Conservation (phyloP, 2,888 invertebrate genomes). For the Trissolcus brochymenae region DNA sequence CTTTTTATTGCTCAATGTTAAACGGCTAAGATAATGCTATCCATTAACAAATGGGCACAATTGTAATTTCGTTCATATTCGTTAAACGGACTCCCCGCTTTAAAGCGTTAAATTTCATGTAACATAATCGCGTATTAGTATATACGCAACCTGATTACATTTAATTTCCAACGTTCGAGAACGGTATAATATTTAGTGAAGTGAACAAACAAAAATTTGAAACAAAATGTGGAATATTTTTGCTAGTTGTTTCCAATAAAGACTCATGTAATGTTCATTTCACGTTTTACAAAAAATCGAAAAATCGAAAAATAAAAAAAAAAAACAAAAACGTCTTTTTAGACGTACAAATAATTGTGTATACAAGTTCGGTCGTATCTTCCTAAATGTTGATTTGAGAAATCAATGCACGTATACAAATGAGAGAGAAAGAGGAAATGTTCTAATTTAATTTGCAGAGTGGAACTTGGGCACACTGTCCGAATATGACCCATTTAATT, state of each 20-base stretch:
- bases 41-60: constrained; percentile 36
- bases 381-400: constrained; percentile 1
- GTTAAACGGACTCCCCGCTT: constrained; percentile 22
- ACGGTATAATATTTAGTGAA: constrained; percentile 3
- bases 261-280: no score
- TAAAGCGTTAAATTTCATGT: constrained; percentile 28
- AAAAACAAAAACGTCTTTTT: no score
- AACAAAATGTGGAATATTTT: background rate
- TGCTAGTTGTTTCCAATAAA: no score
- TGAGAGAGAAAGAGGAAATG: background rate
- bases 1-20: constrained; percentile 12
- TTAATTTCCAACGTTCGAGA: constrained; percentile 15
- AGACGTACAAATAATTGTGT: no score
- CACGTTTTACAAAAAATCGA: no score
- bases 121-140: constrained; percentile 31
- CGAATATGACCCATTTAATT: constrained; percentile 15
- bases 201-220: background rate
- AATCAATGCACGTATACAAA: background rate
- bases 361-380: background rate
- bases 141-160: constrained; percentile 20
- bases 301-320: no score
- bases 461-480: background rate
- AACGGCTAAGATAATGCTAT: constrained; percentile 24
- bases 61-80: constrained; percentile 29
- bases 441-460: constrained; percentile 3